Evolutionary conservation across 2,888 invertebrate genomes (phyloP), one percentile per base, ranked within the genome.

Genomic region (Microctonus hyperodae): DNA sequence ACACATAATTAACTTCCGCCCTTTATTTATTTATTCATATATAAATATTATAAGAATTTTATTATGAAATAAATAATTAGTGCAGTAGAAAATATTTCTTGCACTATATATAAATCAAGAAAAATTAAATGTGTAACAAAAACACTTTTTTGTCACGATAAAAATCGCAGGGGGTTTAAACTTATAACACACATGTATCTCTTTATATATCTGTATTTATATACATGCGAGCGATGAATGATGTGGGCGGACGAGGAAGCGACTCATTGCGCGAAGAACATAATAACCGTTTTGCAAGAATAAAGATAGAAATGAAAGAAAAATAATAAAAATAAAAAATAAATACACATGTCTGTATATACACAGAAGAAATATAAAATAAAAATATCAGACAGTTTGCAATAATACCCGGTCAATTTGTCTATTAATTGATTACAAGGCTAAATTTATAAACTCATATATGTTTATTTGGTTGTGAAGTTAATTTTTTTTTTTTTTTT

Each of bases 351-450:
- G 4, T 3, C 7, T 3, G 3, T 28, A 44, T 16, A 25, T n/a
- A 5, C 16, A 31, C 16, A 31, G 16, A 4, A 23, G 2, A 25
- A 7, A 23, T 13, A 23, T n/a, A 51, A 23, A 55, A 28, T 31
- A 33, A 7, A 16, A 20, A 28, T n/a, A 55, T n/a, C 55, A n/a
- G 31, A 16, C 25, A 31, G 51, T 51, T 55, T 16, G 16, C 44
- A 68, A n/a, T 74, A 75, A 77, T 77, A 71, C 72, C 67, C 73
- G 68, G 62, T 71, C 74, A 74, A 76, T 78, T 76, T 75, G 71
- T 73, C 74, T 76, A 76, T 76, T 77, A 77, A 76, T 77, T 75
- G 75, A 76, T 77, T 76, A 68, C 72, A 63, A 70, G 65, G 67
- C 56, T 62, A 48, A 44, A 64, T 20, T 50, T 58, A 55, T 16